A percentile compares a stretch with the other conserved stretches of the same genome.
Conservation (phyloP, 2,888 invertebrate species). For the Tyria jacobaeae region DNA sequence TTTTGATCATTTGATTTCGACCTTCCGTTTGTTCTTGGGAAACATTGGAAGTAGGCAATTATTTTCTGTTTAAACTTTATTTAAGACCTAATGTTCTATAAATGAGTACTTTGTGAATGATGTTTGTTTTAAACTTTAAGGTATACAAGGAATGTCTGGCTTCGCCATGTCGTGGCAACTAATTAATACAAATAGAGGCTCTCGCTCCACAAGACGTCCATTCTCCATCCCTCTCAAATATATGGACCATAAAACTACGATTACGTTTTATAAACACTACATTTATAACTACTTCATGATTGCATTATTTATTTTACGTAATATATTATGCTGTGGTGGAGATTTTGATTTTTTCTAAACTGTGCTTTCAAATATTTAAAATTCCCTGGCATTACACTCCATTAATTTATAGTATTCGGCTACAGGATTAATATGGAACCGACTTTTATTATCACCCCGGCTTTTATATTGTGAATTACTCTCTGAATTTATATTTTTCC, state of each 20-base stretch:
- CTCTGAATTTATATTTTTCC: background rate
- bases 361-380: constrained; percentile 85
- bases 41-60: background rate
- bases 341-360: constrained; percentile 83
- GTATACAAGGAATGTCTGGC: constrained; percentile 51
- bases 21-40: background rate
- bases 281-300: constrained; percentile 86
- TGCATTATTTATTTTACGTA: constrained; percentile 86
- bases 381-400: constrained; percentile 82
- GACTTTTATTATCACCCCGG: constrained; percentile 26
- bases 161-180: constrained; percentile 54
- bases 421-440: constrained; percentile 57
- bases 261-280: constrained; percentile 86
- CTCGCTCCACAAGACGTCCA: constrained; percentile 44
- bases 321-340: constrained; percentile 81
- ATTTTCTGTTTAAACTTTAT: background rate
- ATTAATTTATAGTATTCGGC: constrained; percentile 83
- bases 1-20: background rate
- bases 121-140: constrained; percentile 1
- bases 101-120: background rate
- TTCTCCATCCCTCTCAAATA: constrained; percentile 69
- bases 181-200: constrained; percentile 76
- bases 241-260: constrained; percentile 83
- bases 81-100: background rate
- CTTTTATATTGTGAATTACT: constrained; percentile 21